Evolutionary conservation across 2,113 vertebrate species (phyloP), one percentile per base, ranked within the genome.

Genomic region (Ranitomeya imitator): DNA sequence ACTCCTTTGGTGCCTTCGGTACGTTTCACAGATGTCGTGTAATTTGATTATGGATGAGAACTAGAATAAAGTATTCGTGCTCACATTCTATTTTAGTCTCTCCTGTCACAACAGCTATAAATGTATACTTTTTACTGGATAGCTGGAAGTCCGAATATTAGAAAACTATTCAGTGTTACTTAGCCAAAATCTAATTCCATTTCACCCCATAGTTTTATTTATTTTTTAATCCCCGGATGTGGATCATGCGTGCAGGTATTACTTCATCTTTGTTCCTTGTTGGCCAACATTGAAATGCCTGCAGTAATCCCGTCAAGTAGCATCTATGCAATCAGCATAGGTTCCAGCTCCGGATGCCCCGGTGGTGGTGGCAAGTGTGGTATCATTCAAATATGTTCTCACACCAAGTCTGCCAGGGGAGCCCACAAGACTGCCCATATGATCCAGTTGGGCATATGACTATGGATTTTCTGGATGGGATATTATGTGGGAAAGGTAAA

Each of bases 41-140:
- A 76, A 83, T 88, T 63, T 65, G 85, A 67, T 79, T 82, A 88
- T 76, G 69, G 67, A 83, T 63, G 37, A 18, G 69, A 63, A 63
- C 13, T 67, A 88, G 86, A 26, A 79, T 86, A 37, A 79, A 79
- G 85, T 79, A 79, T 79, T 78, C 37, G 78, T 54, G 26, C 54
- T 79, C 45, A 6, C 45, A 3, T 37, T 76, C 55, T 83, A 61
- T 83, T 88, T 52, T 88, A 63, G 55, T 11, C 54, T 61, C 15
- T 65, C 19, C 13, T 59, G 74, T 78, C 45, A 65, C 59, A 86
- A 65, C 73, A 61, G 59, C 55, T 79, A 45, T 55, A 76, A 79
- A 63, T 63, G 74, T 63, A 52, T 78, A 65, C n/a, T 55, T 67
- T 67, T 86, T 51, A 61, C 16, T 54, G 37, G 15, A 65, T 55